Evolutionary conservation across 1,140 invertebrate genomes (phyloP).

Genomic region (Hirudo medicinalis): DNA sequence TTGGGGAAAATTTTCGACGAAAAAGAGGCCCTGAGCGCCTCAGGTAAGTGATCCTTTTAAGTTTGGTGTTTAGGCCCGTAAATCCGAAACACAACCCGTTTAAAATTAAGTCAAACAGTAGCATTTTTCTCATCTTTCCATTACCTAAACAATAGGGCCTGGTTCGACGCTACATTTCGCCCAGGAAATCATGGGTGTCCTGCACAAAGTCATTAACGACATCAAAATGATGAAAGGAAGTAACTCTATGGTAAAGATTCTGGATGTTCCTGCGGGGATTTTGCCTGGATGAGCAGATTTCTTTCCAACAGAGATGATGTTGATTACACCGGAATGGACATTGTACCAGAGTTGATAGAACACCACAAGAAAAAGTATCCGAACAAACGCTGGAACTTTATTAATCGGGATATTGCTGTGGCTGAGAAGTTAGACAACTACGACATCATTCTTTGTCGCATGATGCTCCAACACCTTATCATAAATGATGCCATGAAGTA

Average conservation of each 20-base stretch:
- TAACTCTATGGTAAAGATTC: not conserved
- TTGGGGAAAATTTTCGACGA: too few species aligned
- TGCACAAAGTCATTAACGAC: slow-evolving; percentile 17
- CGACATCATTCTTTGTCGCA: slow-evolving; percentile 19
- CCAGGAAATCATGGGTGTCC: slow-evolving; percentile 18
- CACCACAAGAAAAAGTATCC: slow-evolving; percentile 17
- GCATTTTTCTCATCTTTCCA: too few species aligned
- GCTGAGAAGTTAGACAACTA: slow-evolving; percentile 3
- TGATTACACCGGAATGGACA: slow-evolving; percentile 22
- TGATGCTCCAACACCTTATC: slow-evolving; percentile 22
- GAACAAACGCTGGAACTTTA: slow-evolving; percentile 17
- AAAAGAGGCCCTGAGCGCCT: too few species aligned
- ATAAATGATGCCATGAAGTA: slow-evolving; percentile 9
- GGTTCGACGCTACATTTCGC: slow-evolving; percentile 18
- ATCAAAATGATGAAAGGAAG: not conserved
- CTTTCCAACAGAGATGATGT: slow-evolving; percentile 21
- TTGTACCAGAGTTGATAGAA: slow-evolving; percentile 20
- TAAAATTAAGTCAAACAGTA: too few species aligned
- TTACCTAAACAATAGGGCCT: not conserved
- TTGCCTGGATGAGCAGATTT: too few species aligned
- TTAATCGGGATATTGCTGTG: slow-evolving; percentile 14
- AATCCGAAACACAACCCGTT: too few species aligned
- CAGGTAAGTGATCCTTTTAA: too few species aligned
- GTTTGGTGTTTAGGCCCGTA: too few species aligned
- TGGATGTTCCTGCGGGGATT: slow-evolving; percentile 24